A percentile compares a stretch with the other conserved stretches of the same genome.
Conservation (phyloP, 2,797 vertebrate species). For the Protosalanx chinensis region DNA sequence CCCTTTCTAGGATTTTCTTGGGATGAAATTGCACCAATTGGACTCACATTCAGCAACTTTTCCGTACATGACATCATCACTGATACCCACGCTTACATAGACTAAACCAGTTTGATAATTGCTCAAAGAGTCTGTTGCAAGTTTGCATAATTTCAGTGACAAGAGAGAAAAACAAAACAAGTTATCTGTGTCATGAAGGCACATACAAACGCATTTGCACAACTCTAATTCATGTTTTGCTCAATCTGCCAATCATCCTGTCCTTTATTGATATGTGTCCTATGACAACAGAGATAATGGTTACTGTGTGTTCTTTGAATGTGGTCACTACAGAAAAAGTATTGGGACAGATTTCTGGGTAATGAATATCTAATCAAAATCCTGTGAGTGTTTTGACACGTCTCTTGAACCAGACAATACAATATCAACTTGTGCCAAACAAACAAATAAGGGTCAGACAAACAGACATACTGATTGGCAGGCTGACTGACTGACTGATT, state of each 20-base stretch:
- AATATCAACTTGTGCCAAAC: neutral
- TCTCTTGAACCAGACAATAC: conserved; percentile 9
- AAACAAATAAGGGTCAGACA: neutral
- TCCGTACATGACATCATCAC: neutral
- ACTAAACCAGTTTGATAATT: neutral
- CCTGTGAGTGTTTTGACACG: conserved; percentile 15
- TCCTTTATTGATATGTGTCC: neutral
- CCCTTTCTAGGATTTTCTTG: neutral
- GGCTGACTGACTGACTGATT: neutral
- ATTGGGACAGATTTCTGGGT: neutral
- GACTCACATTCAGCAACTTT: neutral
- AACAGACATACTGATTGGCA: neutral
- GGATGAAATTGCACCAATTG: neutral
- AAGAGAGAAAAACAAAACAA: neutral
- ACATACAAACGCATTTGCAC: neutral
- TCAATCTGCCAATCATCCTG: neutral
- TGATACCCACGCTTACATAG: conserved; percentile 7
- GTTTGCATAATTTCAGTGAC: neutral
- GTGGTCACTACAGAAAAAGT: neutral
- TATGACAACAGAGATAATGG: neutral
- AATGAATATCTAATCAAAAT: conserved; percentile 45
- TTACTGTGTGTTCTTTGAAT: conserved; percentile 2
- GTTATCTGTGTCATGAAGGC: neutral
- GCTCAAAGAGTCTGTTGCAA: neutral
- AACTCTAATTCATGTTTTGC: neutral